Base-by-base conservation (phyloP, 2,797 vertebrate genomes). In the Scarus forsteni region DNA sequence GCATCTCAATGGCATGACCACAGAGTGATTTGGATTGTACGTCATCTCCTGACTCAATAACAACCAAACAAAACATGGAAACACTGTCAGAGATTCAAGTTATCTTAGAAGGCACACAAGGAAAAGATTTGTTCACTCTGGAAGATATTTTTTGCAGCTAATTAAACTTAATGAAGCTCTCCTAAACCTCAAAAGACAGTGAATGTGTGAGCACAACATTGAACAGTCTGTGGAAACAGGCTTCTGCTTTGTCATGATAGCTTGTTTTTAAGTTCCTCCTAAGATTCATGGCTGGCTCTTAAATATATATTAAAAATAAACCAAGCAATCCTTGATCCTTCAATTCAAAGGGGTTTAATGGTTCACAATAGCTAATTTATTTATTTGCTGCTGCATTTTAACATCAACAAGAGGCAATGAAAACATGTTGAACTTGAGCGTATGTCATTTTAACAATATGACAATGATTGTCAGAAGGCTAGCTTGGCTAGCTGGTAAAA, bases 141-240 rank as follows among this genome's bases (percentile, higher is more conserved):
- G 34, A 43, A 6, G 70, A 35, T 66, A 54, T 44, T 45, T 71
- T 62, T 40, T 36, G 59, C 71, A 9, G 16, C 52, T 64, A 65
- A 61, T 72, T 40, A 53, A 42, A 46, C 58, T 36, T 35, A 58
- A 62, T 19, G 54, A 51, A 56, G 44, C 1, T 1, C 45, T 58
- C 42, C 34, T 35, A 71, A 15, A 38, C 70, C 39, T 52, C 2
- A 3, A 35, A 35, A 27, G 27, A 27, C 27, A 27, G 27, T 27
- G 27, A 48, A 46, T 10, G 2, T 10, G 42, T 11, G 42, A 56
- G 14, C 12, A 49, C 9, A 42, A 52, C 12, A 1, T 61, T 36
- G 49, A 48, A 10, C 65, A 46, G 36, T 64, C 12, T 9, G 42
- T 38, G 45, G 72, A 45, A 13, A 5, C 7, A 55, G 63, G 51